Percentiles rank a stretch among this genome's conserved stretches.
phyloP scores from a whole-genome alignment of 2,888 invertebrate genomes.

The Drosophila percnosoma region DNA sequence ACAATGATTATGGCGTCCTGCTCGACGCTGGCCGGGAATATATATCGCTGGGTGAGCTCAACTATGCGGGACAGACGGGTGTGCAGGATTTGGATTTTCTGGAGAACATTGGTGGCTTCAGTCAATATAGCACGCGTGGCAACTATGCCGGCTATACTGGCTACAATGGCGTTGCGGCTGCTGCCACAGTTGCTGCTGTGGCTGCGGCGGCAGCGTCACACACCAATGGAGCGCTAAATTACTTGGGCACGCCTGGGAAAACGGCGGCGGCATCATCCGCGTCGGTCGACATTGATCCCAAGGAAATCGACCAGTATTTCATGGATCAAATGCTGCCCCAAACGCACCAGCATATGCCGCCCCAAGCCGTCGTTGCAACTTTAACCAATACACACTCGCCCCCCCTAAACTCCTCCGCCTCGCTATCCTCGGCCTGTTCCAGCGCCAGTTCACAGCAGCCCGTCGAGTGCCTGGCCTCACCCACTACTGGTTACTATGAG shows the following conservation, averaged over 20 bases:
- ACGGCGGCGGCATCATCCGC: slow-evolving; percentile 26
- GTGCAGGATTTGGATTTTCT: slow-evolving; percentile 67
- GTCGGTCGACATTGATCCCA: slow-evolving; percentile 82
- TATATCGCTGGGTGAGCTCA: slow-evolving; percentile 72
- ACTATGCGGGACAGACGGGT: slow-evolving; percentile 46
- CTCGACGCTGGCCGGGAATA: slow-evolving; percentile 79
- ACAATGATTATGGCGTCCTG: slow-evolving; percentile 73
- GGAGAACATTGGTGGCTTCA: slow-evolving; percentile 64
- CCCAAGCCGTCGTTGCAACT: slow-evolving; percentile 1
- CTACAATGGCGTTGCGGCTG: slow-evolving; percentile 24
- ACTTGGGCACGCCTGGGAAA: slow-evolving; percentile 70
- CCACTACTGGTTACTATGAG: slow-evolving; percentile 60
- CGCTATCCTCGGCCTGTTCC: slow-evolving; percentile 72
- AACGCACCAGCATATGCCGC: slow-evolving; percentile 58
- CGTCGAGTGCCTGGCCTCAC: slow-evolving; percentile 56
- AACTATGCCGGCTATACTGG: slow-evolving; percentile 38
- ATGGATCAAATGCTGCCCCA: slow-evolving; percentile 83
- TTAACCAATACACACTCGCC: slow-evolving; percentile 54
- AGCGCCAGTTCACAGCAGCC: slow-evolving; percentile 71
- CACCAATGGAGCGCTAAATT: slow-evolving; percentile 83
- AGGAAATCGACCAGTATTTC: slow-evolving; percentile 85
- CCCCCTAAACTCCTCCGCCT: slow-evolving; percentile 73
- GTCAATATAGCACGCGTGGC: slow-evolving; percentile 36
- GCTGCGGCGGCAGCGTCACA: slow-evolving; percentile 66
- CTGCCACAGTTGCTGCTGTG: slow-evolving; percentile 11